phyloP scores from a whole-genome alignment of 2,888 invertebrate species.

The Polydesmus complanatus region DNA sequence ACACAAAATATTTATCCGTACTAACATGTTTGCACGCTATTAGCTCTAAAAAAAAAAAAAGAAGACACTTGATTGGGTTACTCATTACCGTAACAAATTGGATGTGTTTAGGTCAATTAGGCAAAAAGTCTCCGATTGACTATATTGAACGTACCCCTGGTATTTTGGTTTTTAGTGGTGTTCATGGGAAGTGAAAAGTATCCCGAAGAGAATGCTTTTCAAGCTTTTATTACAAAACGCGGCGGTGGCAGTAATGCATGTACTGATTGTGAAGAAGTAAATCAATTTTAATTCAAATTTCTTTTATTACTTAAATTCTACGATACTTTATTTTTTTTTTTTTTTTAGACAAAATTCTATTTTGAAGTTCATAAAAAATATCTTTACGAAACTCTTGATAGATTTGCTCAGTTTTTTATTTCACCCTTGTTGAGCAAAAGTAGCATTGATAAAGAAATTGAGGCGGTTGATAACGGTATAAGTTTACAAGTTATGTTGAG shows the following conservation, averaged over 20 bases:
- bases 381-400: constrained; percentile 60
- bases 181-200: constrained; percentile 89
- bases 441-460: constrained; percentile 70
- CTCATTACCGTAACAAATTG: too few relatives aligned
- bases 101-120: too few relatives aligned
- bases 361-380: constrained; percentile 74
- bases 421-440: constrained; percentile 69
- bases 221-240: constrained; percentile 50
- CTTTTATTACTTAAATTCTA: too few relatives aligned
- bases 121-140: too few relatives aligned
- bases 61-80: too few relatives aligned
- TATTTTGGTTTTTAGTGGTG: constrained; percentile 46
- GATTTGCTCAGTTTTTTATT: constrained; percentile 78
- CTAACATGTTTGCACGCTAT: too few relatives aligned
- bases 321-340: not conserved
- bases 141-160: too few relatives aligned
- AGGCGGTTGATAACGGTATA: constrained; percentile 77
- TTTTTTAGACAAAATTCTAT: constrained; percentile 59
- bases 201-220: constrained; percentile 71
- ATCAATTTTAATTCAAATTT: too few relatives aligned
- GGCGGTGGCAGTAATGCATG: constrained; percentile 77
- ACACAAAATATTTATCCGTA: too few relatives aligned
- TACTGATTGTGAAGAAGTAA: constrained; percentile 58
- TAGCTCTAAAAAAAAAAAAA: too few relatives aligned
- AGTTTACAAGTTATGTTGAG: too few relatives aligned